A percentile compares a stretch with the other conserved stretches of the same genome.
Conservation (phyloP, 2,797 vertebrate genomes). For the Petrocephalus sullivani region DNA sequence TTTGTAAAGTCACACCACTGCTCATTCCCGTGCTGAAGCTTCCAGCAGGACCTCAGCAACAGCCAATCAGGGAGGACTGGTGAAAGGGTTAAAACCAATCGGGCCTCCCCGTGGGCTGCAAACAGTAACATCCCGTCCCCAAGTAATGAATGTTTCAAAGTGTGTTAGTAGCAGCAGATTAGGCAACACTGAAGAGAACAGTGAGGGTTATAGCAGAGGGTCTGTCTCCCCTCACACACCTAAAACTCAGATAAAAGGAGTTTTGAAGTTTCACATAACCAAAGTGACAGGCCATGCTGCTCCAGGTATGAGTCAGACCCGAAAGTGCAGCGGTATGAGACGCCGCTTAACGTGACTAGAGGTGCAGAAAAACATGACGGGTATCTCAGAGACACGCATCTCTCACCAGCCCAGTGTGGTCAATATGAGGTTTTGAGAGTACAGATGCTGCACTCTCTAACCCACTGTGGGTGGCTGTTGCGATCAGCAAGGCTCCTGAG, state of each 20-base stretch:
- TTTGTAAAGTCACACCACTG: not conserved
- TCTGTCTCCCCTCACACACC: not conserved
- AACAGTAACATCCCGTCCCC: not conserved
- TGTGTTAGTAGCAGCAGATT: slow-evolving; percentile 24
- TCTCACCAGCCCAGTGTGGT: not conserved
- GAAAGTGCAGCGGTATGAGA: not conserved
- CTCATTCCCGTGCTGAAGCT: not conserved
- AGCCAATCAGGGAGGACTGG: slow-evolving; percentile 21
- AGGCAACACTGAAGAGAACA: slow-evolving; percentile 17
- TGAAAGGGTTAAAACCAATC: slow-evolving; percentile 30
- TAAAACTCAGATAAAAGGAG: not conserved
- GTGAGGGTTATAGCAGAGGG: not conserved
- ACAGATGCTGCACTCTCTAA: not conserved
- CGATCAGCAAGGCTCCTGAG: not conserved
- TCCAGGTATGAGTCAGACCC: not conserved
- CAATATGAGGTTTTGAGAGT: not conserved
- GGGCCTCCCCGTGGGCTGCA: not conserved
- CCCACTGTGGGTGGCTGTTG: not conserved
- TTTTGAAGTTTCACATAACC: not conserved
- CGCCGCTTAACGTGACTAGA: not conserved
- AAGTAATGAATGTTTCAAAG: slow-evolving; percentile 26
- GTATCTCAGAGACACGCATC: not conserved
- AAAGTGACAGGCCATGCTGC: not conserved
- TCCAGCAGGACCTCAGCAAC: not conserved
- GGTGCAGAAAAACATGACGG: not conserved